A percentile compares a stretch with the other conserved stretches of the same genome.
Conservation (phyloP, 2,113 vertebrate species). For the Ophthalmolycus amberensis region DNA sequence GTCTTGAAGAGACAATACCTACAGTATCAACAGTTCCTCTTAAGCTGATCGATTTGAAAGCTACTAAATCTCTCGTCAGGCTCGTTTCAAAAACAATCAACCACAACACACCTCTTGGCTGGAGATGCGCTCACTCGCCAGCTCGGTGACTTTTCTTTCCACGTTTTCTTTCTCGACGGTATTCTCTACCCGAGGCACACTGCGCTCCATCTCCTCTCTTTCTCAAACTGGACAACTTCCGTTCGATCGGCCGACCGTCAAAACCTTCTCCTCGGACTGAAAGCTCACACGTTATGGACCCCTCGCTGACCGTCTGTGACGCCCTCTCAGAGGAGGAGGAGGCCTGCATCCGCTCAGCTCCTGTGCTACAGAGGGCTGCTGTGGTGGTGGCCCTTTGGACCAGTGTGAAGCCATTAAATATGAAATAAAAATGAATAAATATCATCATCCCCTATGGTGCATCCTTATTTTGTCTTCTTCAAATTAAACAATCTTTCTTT, state of each 20-base stretch:
- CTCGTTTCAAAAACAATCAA: conserved; percentile 41
- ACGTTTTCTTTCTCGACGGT: conserved; percentile 16
- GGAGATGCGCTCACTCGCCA: conserved; percentile 4
- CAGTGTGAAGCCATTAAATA: neutral
- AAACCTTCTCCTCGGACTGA: conserved; percentile 7
- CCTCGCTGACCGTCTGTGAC: conserved; percentile 1
- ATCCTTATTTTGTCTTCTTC: neutral
- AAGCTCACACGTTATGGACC: neutral
- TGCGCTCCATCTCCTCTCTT: neutral
- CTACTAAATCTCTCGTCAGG: conserved; percentile 66
- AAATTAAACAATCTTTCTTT: neutral
- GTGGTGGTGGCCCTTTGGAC: conserved; percentile 30
- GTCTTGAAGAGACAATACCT: conserved; percentile 54
- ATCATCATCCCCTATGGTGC: neutral
- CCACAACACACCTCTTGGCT: conserved; percentile 9
- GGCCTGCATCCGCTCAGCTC: conserved; percentile 31
- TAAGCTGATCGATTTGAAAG: conserved; percentile 31
- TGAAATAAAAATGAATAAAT: neutral
- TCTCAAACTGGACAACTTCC: conserved; percentile 10
- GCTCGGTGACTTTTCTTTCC: conserved; percentile 4
- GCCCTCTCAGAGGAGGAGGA: conserved; percentile 19
- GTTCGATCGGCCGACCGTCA: neutral
- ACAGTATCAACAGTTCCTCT: conserved; percentile 53
- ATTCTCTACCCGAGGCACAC: neutral
- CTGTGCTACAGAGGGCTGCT: conserved; percentile 63